Base-by-base conservation (phyloP, 2,797 vertebrate species). In the Hirundo rustica region DNA sequence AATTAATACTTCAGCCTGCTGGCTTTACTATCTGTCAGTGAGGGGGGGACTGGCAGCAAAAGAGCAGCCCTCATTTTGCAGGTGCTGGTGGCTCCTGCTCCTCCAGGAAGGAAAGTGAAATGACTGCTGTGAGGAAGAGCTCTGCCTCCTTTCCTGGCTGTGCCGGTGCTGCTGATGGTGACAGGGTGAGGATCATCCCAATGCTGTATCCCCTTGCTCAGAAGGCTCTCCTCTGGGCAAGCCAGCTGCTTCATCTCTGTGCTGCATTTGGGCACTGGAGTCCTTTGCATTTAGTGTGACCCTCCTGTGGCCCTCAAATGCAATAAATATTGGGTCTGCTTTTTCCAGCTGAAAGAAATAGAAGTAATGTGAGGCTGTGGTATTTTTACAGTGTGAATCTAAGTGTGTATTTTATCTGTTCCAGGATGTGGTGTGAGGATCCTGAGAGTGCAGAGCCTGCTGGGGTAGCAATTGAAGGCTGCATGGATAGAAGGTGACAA, bases 161-260 rank as follows among this genome's bases (percentile, higher is more conserved):
- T 65, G 67, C 9, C 29, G 11, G 5, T 8, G 30, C 27, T 71
- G 27, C 54, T 22, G 51, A 27, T 70, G 53, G 20, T 7, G 42
- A 30, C 22, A 51, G 23, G 20, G 9, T 1, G 9, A 77, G 21
- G 45, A 30, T 34, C 26, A 9, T 68, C 48, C 42, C 40, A 25
- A 6, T 3, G 21, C 38, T 53, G 15, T 21, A 16, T 32, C 21
- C 21, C n/a, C 4, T 32, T 47, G 38, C 29, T 53, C 36, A 30
- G 36, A 48, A 23, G 58, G 9, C 27, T n/a, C 2, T 30, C 8
- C 11, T 32, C 10, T 13, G 13, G 32, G 1, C 1, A 3, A 21
- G 18, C 9, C 38, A 71, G 26, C 48, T 74, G 32, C 45, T 75
- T 66, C 53, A n/a, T n/a, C 15, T 36, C 32, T 13, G 9, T 4